Evolutionary conservation across 2,888 invertebrate species (phyloP).

Genomic region (Agriopis marginaria): DNA sequence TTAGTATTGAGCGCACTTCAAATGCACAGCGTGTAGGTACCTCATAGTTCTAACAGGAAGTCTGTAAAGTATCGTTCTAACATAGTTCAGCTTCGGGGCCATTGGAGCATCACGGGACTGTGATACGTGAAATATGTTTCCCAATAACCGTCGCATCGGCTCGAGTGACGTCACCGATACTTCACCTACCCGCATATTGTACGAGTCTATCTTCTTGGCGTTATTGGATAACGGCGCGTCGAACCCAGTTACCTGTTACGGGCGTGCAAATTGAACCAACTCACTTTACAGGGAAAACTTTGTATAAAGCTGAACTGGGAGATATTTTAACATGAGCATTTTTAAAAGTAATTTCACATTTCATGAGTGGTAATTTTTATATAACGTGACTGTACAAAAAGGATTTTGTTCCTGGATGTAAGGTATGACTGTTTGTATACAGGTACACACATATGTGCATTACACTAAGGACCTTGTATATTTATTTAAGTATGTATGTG

Average conservation of each 20-base stretch:
- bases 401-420: too few relatives aligned
- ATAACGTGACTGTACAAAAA: neutral
- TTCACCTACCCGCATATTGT: conserved; percentile 29
- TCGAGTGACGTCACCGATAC: conserved; percentile 30
- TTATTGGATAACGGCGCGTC: conserved; percentile 27
- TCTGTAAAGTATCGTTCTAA: neutral
- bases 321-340: neutral
- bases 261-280: conserved; percentile 26
- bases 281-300: conserved; percentile 19
- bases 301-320: neutral
- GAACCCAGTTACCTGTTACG: conserved; percentile 20
- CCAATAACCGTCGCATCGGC: conserved; percentile 29
- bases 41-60: neutral
- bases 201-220: conserved; percentile 24
- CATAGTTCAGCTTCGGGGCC: neutral
- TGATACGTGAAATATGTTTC: conserved; percentile 32
- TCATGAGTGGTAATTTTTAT: neutral
- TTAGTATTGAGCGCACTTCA: too few relatives aligned
- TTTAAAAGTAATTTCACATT: neutral
- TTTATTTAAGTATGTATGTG: too few relatives aligned
- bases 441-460: too few relatives aligned
- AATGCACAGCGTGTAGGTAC: too few relatives aligned
- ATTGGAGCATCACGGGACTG: conserved; percentile 2
- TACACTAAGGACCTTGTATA: too few relatives aligned
- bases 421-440: neutral